Evolutionary conservation across 2,797 vertebrate species (phyloP).

Genomic region (Pantherophis alleghaniensis): DNA sequence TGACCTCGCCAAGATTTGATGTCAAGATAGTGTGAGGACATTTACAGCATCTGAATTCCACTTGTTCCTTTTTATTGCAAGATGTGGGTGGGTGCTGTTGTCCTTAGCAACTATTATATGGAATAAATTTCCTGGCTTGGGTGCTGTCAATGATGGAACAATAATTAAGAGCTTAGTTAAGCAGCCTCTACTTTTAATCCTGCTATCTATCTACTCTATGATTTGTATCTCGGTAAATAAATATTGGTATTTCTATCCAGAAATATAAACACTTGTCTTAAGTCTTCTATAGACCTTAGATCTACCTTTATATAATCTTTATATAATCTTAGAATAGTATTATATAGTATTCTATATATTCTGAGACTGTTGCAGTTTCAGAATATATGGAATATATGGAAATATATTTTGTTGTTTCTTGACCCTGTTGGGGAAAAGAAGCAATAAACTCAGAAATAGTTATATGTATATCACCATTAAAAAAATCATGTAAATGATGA

Average conservation of each 20-base stretch:
- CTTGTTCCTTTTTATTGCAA: neutral
- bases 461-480: neutral
- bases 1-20: neutral
- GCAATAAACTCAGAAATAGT: neutral
- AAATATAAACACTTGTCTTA: neutral
- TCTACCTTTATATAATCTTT: neutral
- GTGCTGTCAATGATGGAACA: neutral
- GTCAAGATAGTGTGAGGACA: neutral
- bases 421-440: too few relatives aligned
- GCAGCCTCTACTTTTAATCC: neutral
- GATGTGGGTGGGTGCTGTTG: neutral
- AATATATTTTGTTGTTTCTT: neutral
- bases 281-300: neutral
- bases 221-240: neutral
- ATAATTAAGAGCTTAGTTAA: neutral
- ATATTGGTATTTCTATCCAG: neutral
- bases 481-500: neutral
- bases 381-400: neutral
- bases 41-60: neutral
- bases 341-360: neutral
- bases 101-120: neutral
- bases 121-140: neutral
- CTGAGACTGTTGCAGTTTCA: neutral
- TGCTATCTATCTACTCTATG: neutral
- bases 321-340: neutral